Conservation (phyloP, 2,113 vertebrate species). For the Onychostruthus taczanowskii region DNA sequence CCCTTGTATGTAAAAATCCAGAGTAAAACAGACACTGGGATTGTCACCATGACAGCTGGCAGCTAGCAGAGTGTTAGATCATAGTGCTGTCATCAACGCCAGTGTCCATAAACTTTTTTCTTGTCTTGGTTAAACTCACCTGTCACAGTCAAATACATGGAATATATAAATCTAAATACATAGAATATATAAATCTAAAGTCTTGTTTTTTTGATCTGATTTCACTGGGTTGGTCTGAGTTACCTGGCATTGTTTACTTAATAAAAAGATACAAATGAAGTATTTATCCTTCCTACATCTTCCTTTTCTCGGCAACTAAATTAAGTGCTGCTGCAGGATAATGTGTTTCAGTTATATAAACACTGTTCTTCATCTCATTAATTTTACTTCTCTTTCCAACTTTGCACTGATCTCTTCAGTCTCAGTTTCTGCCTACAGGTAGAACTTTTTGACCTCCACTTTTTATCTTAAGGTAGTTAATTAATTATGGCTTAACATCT, state of each 20-base stretch:
- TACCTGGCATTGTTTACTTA: not conserved
- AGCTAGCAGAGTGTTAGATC: not conserved
- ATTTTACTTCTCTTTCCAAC: not conserved
- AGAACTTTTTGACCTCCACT: not conserved
- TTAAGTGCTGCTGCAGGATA: not conserved
- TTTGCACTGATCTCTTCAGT: not conserved
- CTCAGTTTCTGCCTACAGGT: not conserved
- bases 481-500: not conserved
- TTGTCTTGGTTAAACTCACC: not conserved
- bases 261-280: not conserved
- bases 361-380: not conserved
- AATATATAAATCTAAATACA: not conserved
- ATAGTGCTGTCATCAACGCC: accelerated
- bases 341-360: not conserved
- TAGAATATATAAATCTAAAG: not conserved
- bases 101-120: not conserved
- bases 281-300: not conserved
- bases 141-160: not conserved
- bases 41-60: not conserved
- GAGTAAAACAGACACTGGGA: not conserved
- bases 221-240: not conserved
- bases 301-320: not conserved
- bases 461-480: not conserved
- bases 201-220: not conserved
- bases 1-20: not conserved